These are phyloP conservation scores for Lathronympha strigana DNA, from an alignment of 2,888 invertebrate genomes.

Conservation along the genomic window DNA sequence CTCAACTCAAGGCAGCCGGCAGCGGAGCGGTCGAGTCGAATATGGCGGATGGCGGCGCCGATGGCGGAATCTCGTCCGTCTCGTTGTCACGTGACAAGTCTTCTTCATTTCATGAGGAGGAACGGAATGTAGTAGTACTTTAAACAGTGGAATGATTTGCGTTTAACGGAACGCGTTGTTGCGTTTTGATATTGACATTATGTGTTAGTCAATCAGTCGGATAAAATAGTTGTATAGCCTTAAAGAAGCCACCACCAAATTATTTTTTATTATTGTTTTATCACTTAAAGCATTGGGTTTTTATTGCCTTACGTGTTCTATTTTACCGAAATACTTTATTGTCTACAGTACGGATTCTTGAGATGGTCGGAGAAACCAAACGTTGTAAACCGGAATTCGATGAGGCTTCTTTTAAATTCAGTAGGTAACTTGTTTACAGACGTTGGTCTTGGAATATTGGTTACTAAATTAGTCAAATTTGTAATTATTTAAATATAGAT, in stretches of 20 bases:
- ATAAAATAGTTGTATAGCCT: no score
- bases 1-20: neutral
- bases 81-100: neutral
- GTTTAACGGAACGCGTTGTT: slow-evolving; percentile 21
- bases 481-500: neutral
- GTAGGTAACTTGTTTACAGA: neutral
- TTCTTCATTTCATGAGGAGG: neutral
- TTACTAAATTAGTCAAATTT: neutral
- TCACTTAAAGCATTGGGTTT: neutral
- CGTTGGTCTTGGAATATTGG: neutral
- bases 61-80: neutral
- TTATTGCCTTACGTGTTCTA: neutral
- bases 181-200: slow-evolving; percentile 22
- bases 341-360: neutral
- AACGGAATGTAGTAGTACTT: neutral
- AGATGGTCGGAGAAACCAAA: slow-evolving; percentile 28
- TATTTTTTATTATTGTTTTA: neutral
- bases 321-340: neutral
- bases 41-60: no score
- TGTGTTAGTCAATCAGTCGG: no score
- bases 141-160: neutral
- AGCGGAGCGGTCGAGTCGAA: neutral
- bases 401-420: slow-evolving; percentile 5
- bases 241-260: neutral
- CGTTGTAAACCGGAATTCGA: slow-evolving; percentile 30